phyloP scores from a whole-genome alignment of 2,888 invertebrate genomes.

The Thelaira solivaga region DNA sequence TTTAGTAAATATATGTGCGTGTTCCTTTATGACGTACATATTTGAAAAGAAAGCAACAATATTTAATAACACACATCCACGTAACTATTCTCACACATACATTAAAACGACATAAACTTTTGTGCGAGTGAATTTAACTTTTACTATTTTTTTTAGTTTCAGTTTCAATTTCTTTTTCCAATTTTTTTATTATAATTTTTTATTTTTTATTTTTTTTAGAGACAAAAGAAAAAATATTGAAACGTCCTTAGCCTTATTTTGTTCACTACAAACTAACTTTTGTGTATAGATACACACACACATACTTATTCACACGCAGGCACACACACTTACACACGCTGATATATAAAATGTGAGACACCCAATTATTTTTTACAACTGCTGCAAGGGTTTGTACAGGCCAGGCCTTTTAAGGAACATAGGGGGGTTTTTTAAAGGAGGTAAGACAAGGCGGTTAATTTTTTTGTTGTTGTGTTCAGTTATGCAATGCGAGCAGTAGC shows the following conservation, averaged over 20 bases:
- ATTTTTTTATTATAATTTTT: too few species aligned
- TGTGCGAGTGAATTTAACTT: constrained; percentile 11
- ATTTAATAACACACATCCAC: neutral
- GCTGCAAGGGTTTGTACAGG: constrained; percentile 13
- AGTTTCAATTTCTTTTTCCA: neutral
- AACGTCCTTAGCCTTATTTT: constrained; percentile 63
- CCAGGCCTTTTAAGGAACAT: neutral
- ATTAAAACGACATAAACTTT: neutral
- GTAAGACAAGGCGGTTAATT: neutral
- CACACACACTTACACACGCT: neutral
- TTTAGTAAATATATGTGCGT: constrained; percentile 33
- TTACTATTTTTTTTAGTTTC: constrained; percentile 7
- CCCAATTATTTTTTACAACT: constrained; percentile 52
- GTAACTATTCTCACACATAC: neutral
- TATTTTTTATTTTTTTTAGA: too few species aligned
- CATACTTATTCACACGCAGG: neutral
- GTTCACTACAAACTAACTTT: constrained; percentile 39
- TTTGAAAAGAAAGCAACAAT: constrained; percentile 29
- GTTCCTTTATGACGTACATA: constrained; percentile 54
- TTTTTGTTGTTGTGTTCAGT: too few species aligned
- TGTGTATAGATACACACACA: neutral
- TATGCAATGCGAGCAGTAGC: neutral
- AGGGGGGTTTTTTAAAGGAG: neutral
- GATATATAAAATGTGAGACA: constrained; percentile 44
- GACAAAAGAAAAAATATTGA: constrained; percentile 17